These are phyloP conservation scores for Pelvicachromis taeniatus DNA, from an alignment of 2,113 vertebrate genomes.

Conservation along the genomic window DNA sequence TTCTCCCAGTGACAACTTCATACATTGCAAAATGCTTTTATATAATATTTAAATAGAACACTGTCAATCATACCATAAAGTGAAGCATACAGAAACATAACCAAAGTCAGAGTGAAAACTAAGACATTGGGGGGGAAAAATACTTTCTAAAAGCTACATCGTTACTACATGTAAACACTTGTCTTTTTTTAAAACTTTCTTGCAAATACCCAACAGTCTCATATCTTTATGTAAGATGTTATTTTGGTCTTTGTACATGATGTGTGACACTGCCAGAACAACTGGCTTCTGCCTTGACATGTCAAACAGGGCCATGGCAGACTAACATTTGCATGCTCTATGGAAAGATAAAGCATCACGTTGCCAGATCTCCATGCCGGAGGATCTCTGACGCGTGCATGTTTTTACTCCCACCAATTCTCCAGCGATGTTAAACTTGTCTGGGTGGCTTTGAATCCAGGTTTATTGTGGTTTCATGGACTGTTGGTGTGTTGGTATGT, in stretches of 20 bases:
- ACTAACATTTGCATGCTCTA: conserved; percentile 12
- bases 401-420: neutral
- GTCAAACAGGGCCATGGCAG: conserved; percentile 14
- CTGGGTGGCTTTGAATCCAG: neutral
- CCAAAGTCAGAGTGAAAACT: neutral
- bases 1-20: neutral
- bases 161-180: neutral
- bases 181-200: neutral
- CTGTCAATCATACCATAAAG: neutral
- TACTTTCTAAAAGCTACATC: neutral
- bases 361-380: neutral
- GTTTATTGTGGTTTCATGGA: conserved; percentile 26
- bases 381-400: neutral
- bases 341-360: neutral
- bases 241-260: neutral
- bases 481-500: conserved; percentile 34
- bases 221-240: neutral
- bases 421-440: neutral
- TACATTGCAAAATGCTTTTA: neutral
- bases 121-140: no score
- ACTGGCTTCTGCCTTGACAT: neutral
- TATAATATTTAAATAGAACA: neutral
- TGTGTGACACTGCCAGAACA: neutral
- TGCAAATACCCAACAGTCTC: neutral
- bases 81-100: neutral